Evolutionary conservation across 2,113 vertebrate genomes (phyloP).

Genomic region (Zonotrichia leucophrys): DNA sequence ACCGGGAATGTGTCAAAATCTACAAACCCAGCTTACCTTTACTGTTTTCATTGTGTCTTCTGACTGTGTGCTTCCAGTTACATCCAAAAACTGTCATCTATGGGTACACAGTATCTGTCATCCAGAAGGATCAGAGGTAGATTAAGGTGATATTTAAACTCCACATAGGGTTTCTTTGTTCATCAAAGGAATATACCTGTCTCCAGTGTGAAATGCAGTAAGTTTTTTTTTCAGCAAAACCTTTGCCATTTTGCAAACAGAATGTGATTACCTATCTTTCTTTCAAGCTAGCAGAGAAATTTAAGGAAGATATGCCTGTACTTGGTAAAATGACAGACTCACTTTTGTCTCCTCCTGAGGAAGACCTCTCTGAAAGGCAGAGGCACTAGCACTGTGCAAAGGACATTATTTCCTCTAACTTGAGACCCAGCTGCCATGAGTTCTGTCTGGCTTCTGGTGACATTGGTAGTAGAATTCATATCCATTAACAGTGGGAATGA

Average conservation of each 20-base stretch:
- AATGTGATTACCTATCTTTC: background rate
- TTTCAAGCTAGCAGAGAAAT: background rate
- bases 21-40: background rate
- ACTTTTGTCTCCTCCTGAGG: background rate
- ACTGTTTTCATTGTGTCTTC: background rate
- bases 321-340: background rate
- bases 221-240: background rate
- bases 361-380: background rate
- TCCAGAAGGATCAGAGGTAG: background rate
- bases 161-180: background rate
- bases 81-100: background rate
- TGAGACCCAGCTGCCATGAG: background rate
- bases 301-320: background rate
- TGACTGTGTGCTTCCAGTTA: background rate
- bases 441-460: background rate
- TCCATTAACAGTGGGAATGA: background rate
- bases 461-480: background rate
- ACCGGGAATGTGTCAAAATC: background rate
- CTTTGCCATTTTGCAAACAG: background rate
- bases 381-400: background rate
- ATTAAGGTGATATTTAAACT: background rate
- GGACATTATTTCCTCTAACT: background rate
- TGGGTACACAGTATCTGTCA: background rate
- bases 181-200: background rate
- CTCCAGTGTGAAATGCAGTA: background rate